Evolutionary conservation across 1,140 invertebrate species (phyloP).

Genomic region (Trinorchestia longiramus): DNA sequence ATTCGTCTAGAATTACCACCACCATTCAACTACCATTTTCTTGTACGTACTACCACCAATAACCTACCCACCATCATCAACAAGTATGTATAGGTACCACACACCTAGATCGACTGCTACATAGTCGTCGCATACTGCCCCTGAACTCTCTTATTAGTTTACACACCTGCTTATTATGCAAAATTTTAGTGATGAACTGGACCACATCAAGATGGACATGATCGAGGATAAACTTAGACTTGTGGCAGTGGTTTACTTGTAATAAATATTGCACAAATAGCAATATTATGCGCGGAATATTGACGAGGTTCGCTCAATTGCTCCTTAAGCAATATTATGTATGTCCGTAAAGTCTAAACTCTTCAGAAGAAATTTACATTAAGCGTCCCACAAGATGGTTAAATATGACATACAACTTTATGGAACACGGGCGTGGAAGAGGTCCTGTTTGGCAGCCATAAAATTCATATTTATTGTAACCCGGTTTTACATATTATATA

Average conservation of each 20-base stretch:
- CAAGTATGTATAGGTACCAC: too few species aligned
- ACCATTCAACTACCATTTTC: too few species aligned
- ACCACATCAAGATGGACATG: neutral
- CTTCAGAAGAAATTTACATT: neutral
- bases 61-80: too few species aligned
- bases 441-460: neutral
- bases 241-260: neutral
- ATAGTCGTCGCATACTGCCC: too few species aligned
- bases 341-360: neutral
- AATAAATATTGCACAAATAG: constrained; percentile 27
- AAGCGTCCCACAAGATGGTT: neutral
- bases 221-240: neutral
- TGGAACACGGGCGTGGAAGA: neutral
- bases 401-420: neutral
- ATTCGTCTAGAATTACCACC: too few species aligned
- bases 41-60: too few species aligned
- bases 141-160: too few species aligned
- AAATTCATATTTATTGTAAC: neutral
- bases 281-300: neutral
- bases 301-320: neutral
- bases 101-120: too few species aligned
- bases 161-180: constrained; percentile 41
- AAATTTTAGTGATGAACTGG: constrained; percentile 29
- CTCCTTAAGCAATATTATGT: neutral
- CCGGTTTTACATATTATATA: neutral